These are phyloP conservation scores for Timandra comae DNA, from an alignment of 2,888 invertebrate species.

Conservation along the genomic window DNA sequence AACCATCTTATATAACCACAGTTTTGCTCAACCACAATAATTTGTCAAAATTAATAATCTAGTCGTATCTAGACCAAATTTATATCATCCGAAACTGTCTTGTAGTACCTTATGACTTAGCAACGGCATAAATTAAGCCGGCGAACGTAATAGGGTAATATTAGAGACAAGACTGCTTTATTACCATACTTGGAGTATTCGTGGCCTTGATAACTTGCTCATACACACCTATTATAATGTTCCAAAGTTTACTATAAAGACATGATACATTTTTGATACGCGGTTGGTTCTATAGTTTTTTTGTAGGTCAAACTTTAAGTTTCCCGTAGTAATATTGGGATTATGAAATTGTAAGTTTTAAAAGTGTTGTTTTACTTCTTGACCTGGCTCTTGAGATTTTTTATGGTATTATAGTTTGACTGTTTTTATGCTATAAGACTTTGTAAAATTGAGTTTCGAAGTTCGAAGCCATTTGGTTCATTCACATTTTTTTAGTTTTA, in stretches of 20 bases:
- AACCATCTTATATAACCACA: too few relatives aligned
- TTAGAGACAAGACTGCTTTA: constrained; percentile 69
- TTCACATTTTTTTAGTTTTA: too few relatives aligned
- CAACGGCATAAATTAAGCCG: constrained; percentile 69
- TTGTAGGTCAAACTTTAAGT: constrained; percentile 2
- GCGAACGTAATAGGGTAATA: constrained; percentile 69
- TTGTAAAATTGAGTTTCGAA: too few relatives aligned
- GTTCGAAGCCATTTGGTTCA: too few relatives aligned
- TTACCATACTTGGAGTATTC: constrained; percentile 53
- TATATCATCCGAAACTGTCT: constrained; percentile 30
- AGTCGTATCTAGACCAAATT: constrained; percentile 29
- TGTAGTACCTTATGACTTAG: constrained; percentile 68
- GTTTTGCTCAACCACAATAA: too few relatives aligned
- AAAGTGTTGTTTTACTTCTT: too few relatives aligned
- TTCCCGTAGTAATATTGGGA: too few relatives aligned
- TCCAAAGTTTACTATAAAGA: neutral
- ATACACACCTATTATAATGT: constrained; percentile 1
- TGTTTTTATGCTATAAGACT: too few relatives aligned
- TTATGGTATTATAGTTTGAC: too few relatives aligned
- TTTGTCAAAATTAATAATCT: too few relatives aligned
- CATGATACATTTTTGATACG: constrained; percentile 4
- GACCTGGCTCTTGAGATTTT: too few relatives aligned
- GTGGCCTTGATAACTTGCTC: constrained; percentile 19
- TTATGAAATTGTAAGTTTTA: too few relatives aligned
- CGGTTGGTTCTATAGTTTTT: constrained; percentile 12